Evolutionary conservation across 1,140 invertebrate species (phyloP).

Genomic region (Drosophila guanche): DNA sequence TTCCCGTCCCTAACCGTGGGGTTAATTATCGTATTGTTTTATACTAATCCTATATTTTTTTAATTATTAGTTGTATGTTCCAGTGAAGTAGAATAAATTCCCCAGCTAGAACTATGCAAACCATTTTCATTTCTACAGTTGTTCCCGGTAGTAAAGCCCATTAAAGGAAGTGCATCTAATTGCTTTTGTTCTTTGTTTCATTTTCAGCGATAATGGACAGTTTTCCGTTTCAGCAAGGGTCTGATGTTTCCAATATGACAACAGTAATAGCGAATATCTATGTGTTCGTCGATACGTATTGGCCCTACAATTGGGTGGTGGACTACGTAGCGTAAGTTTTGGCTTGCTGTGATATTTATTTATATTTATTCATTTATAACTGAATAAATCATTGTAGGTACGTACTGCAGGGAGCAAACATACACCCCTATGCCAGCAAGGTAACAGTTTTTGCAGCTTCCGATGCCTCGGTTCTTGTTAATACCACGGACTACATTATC

Average conservation of each 20-base stretch:
- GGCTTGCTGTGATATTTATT: not conserved
- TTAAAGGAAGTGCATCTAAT: not conserved
- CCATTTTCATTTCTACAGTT: constrained; percentile 46
- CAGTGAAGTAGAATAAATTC: constrained; percentile 63
- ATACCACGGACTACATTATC: constrained; percentile 85
- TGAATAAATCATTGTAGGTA: constrained; percentile 76
- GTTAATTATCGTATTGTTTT: constrained; percentile 31
- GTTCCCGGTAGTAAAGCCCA: constrained; percentile 40
- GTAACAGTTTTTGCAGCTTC: constrained; percentile 87
- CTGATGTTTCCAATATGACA: constrained; percentile 83
- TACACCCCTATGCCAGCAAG: constrained; percentile 87
- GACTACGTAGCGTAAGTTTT: constrained; percentile 85
- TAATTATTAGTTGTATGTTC: constrained; percentile 72
- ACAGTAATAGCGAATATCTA: constrained; percentile 86
- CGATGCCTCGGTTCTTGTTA: constrained; percentile 86
- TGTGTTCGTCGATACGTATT: constrained; percentile 87
- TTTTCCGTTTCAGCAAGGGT: constrained; percentile 34
- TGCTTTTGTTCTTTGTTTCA: not conserved
- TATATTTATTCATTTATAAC: too few relatives aligned
- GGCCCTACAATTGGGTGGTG: constrained; percentile 86
- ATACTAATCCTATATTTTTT: constrained; percentile 59
- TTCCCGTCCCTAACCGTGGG: constrained; percentile 19
- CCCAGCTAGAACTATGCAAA: constrained; percentile 50
- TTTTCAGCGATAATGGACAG: constrained; percentile 56
- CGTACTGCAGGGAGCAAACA: constrained; percentile 87